Percentiles rank a stretch among this genome's conserved stretches.
Evolutionary conservation across 2,888 invertebrate species (phyloP).

Genomic region (Rotaria sp.): DNA sequence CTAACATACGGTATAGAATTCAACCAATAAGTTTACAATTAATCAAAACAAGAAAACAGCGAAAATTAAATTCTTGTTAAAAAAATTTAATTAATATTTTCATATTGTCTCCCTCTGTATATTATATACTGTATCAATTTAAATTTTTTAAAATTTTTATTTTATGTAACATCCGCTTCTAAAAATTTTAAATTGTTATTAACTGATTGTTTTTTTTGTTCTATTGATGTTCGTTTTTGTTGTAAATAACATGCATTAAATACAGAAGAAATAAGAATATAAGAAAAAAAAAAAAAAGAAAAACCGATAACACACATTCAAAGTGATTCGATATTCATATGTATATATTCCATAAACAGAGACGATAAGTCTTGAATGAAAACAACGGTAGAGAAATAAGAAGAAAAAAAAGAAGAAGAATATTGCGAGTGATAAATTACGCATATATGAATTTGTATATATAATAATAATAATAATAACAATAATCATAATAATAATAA

Average conservation of each 20-base stretch:
- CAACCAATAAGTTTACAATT: too few species aligned
- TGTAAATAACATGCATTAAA: neutral
- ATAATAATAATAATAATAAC: neutral
- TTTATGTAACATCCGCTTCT: neutral
- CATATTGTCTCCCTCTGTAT: too few species aligned
- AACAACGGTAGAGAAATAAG: neutral
- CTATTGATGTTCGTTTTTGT: neutral
- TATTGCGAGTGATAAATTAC: slow-evolving; percentile 18
- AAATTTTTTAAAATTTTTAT: too few species aligned
- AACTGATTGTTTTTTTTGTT: neutral
- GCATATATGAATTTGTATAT: neutral
- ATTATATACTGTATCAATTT: too few species aligned
- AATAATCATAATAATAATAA: neutral
- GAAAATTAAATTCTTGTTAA: too few species aligned
- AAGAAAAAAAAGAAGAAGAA: neutral
- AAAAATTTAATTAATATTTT: too few species aligned
- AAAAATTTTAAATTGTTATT: neutral
- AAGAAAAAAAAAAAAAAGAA: neutral
- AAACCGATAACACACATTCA: neutral
- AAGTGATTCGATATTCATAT: neutral
- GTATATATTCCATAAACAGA: neutral
- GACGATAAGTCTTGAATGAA: neutral
- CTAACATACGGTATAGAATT: too few species aligned
- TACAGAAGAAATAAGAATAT: neutral
- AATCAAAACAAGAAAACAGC: too few species aligned